These are phyloP conservation scores for Rhabdomys dilectus DNA, from an alignment of 2,113 vertebrate genomes.

Conservation along the genomic window DNA sequence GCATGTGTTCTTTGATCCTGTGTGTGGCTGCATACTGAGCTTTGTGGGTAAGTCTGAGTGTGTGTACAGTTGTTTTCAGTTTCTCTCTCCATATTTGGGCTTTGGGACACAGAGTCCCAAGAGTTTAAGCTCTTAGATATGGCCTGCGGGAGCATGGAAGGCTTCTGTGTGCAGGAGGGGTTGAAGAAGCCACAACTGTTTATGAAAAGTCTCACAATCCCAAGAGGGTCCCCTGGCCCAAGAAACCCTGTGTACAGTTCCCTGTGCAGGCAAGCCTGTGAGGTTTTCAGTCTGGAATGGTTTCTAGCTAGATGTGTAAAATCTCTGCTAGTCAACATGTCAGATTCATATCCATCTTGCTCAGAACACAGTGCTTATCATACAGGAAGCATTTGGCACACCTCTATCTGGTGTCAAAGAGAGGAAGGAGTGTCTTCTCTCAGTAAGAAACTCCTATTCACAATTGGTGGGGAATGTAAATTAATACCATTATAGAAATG, in stretches of 20 bases:
- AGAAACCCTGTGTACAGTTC: background rate
- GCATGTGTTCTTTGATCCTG: background rate
- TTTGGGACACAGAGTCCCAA: no score
- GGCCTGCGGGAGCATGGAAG: background rate
- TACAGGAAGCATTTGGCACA: background rate
- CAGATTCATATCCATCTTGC: background rate
- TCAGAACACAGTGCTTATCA: background rate
- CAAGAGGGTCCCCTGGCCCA: background rate
- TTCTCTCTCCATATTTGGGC: no score
- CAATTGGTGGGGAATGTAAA: no score
- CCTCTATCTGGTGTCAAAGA: accelerated
- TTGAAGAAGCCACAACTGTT: background rate
- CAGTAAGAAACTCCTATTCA: background rate
- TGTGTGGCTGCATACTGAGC: background rate
- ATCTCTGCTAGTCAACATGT: background rate
- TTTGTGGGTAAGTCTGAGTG: background rate
- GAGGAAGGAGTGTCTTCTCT: background rate
- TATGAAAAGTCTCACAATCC: background rate
- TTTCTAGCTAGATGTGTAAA: background rate
- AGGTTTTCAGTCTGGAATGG: background rate
- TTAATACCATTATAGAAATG: background rate
- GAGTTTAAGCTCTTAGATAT: background rate
- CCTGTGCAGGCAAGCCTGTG: background rate
- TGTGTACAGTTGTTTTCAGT: background rate
- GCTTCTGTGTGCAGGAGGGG: no score